A percentile compares a stretch with the other conserved stretches of the same genome.
Conservation (phyloP, 2,113 vertebrate species). For the Formicarius rufipectus region DNA sequence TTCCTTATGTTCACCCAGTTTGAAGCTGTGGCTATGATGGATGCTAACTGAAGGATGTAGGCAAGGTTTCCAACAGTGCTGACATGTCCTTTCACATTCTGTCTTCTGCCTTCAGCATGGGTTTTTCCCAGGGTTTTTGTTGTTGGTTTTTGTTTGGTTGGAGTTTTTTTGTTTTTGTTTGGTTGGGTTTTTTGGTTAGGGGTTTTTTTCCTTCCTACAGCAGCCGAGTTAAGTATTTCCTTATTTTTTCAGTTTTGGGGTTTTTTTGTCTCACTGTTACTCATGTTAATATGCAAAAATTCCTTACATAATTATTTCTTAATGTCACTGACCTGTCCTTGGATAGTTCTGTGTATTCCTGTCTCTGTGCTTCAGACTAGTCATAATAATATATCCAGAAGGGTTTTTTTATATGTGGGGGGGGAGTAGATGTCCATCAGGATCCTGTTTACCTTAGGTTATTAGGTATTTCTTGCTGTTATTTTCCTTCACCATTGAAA, state of each 20-base stretch:
- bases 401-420: not conserved
- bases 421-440: not conserved
- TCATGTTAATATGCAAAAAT: not conserved
- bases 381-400: not conserved
- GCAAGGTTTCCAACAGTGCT: not conserved
- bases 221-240: not conserved
- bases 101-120: not conserved
- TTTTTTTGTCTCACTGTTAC: not conserved
- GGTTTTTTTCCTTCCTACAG: not conserved
- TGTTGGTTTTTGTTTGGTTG: too few species aligned
- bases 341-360: not conserved
- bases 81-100: not conserved
- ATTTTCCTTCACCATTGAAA: not conserved
- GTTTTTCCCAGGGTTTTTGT: not conserved
- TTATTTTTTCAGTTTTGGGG: not conserved
- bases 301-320: not conserved
- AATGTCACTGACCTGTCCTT: not conserved
- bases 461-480: not conserved
- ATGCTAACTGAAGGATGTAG: not conserved
- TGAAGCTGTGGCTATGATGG: not conserved
- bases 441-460: not conserved
- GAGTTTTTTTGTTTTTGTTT: too few species aligned
- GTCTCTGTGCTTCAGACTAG: not conserved
- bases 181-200: too few species aligned
- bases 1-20: not conserved